Base-by-base conservation (phyloP, 1,140 invertebrate species). In the Popillia japonica region DNA sequence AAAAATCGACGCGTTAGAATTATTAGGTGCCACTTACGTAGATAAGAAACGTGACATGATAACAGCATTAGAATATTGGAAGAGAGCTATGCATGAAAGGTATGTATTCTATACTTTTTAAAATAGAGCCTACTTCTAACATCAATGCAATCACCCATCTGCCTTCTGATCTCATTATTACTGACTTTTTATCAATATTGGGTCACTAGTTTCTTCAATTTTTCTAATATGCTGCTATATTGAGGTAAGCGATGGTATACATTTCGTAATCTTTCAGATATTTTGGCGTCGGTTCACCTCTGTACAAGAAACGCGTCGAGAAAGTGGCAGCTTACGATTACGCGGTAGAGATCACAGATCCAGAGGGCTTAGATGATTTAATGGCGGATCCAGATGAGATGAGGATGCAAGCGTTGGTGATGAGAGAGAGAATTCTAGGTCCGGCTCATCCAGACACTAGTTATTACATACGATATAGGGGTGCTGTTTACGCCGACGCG, bases 1-100 rank as follows among this genome's bases (percentile, higher is more conserved):
- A 83, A 91, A 93, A 81, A 96, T 98, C 79, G 95, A 97, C 85
- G 96, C 97, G 3, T 86, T 99, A 44, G 97, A 99, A 87, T 88
- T 99, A 40, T 88, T 99, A 4, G 97, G 97, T n/a, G 95, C 97
- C 3, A 98, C 97, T 0, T 98, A 94, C 87, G 96, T 98, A n/a
- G 97, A 99, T 86, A 98, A 98, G 86, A 95, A 96, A 86, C 89
- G 96, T 78, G 96, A 99, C 87, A 96, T 98, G 93, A 91, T 96
- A 42, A 94, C 94, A 6, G 97, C 96, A 0, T 87, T 97, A 17
- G 91, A 93, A 79, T 89, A 95, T 76, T 99, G 97, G 97, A 95
- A 94, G 84, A 89, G 93, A 82, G 96, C 96, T 2, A 94, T 98
- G 91, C 90, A 94, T 73, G 91, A 96, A 82, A 93, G 95, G 92